Evolutionary conservation across 2,113 vertebrate genomes (phyloP).

Genomic region (Ceratotherium simum): DNA sequence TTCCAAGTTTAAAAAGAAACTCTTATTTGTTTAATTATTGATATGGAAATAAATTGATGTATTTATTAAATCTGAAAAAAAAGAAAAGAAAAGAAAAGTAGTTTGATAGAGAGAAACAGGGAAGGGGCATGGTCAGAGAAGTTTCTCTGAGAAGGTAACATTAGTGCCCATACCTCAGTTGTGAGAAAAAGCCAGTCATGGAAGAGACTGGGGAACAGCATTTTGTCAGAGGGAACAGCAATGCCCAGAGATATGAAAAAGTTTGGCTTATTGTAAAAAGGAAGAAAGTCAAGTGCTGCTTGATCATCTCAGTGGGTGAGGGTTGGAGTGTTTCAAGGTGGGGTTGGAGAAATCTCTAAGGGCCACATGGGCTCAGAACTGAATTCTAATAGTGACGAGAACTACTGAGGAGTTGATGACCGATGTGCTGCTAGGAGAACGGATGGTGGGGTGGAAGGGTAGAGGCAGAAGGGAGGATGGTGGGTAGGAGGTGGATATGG

Average conservation of each 20-base stretch:
- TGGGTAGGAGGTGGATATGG: neutral
- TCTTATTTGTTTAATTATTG: slow-evolving; percentile 67
- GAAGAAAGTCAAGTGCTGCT: neutral
- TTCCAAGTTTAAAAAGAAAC: slow-evolving; percentile 63
- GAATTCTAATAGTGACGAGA: neutral
- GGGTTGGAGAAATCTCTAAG: neutral
- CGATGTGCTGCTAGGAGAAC: neutral
- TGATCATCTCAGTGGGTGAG: neutral
- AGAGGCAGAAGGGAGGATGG: neutral
- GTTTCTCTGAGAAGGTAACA: neutral
- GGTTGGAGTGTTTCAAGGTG: neutral
- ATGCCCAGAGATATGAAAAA: neutral
- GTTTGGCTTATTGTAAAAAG: neutral
- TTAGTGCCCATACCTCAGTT: neutral
- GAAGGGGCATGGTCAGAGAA: neutral
- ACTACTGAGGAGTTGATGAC: neutral
- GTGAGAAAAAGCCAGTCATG: neutral
- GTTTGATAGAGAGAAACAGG: neutral
- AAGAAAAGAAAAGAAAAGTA: no score
- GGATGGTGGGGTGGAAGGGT: neutral
- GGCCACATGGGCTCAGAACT: neutral
- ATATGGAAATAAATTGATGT: slow-evolving; percentile 54
- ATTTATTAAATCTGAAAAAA: slow-evolving; percentile 54
- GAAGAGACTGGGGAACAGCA: neutral
- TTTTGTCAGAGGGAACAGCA: neutral